These are phyloP conservation scores for Drosophila fungiperda DNA, from an alignment of 2,888 invertebrate species.

Conservation along the genomic window DNA sequence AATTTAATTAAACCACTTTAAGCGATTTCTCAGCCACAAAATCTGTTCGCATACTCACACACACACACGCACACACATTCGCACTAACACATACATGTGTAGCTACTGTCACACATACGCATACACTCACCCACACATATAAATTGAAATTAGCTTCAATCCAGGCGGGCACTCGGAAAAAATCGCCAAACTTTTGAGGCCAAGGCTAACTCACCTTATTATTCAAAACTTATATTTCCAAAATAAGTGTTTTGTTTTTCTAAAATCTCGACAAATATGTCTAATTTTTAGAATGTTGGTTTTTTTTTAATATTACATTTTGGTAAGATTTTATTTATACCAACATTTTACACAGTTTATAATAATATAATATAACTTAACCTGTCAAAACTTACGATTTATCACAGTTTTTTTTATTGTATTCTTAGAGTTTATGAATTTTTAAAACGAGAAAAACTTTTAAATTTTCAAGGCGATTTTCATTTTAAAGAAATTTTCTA, in stretches of 20 bases:
- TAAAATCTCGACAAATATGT: neutral
- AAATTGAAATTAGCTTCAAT: neutral
- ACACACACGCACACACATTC: neutral
- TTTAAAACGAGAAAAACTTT: neutral
- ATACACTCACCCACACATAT: neutral
- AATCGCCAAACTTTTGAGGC: neutral
- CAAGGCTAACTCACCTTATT: neutral
- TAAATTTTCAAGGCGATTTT: neutral
- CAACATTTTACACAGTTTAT: neutral
- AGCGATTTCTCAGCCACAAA: slow-evolving; percentile 51
- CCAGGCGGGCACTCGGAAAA: neutral
- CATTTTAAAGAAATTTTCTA: no score
- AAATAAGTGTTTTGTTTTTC: neutral
- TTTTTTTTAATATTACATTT: neutral
- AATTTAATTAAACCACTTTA: slow-evolving; percentile 72
- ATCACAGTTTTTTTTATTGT: neutral
- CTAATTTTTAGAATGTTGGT: neutral
- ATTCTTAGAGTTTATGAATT: neutral
- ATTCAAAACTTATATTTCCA: neutral
- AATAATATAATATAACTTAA: neutral
- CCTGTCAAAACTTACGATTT: neutral
- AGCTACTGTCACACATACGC: neutral
- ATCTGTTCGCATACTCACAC: slow-evolving; percentile 29
- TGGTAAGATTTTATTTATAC: no score
- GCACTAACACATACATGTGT: neutral